A percentile compares a stretch with the other conserved stretches of the same genome.
These are phyloP conservation scores for Brachynemurus nebulosus DNA, from an alignment of 2,888 invertebrate species.

Conservation along the genomic window DNA sequence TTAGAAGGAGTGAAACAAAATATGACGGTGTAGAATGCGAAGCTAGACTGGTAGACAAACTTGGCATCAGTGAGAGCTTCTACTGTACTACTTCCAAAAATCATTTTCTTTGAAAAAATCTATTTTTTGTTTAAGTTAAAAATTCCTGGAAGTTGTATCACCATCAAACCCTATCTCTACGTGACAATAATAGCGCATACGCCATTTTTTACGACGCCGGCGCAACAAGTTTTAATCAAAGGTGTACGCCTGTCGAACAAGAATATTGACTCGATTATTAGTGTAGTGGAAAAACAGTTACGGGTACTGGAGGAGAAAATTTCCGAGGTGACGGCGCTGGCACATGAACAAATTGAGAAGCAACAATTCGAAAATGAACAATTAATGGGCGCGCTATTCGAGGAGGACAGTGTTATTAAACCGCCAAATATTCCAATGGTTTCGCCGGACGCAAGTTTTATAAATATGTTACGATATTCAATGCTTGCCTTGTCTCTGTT, in stretches of 20 bases:
- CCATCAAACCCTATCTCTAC: slow-evolving; percentile 53
- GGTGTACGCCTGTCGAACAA: slow-evolving; percentile 46
- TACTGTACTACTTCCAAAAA: neutral
- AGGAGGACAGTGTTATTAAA: slow-evolving; percentile 31
- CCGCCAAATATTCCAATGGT: slow-evolving; percentile 40
- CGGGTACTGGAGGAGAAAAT: slow-evolving; percentile 44
- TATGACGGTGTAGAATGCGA: too few species aligned
- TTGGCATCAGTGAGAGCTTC: too few species aligned
- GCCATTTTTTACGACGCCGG: slow-evolving; percentile 54
- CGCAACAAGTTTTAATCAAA: slow-evolving; percentile 58
- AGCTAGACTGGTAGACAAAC: too few species aligned
- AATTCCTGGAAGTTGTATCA: slow-evolving; percentile 47
- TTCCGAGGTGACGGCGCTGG: slow-evolving; percentile 38
- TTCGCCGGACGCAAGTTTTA: slow-evolving; percentile 53
- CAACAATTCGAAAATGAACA: slow-evolving; percentile 25
- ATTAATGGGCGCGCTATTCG: slow-evolving; percentile 38
- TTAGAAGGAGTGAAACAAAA: too few species aligned
- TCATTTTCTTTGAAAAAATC: neutral
- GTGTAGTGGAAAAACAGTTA: slow-evolving; percentile 41
- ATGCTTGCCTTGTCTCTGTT: slow-evolving; percentile 58
- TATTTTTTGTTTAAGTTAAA: slow-evolving; percentile 41
- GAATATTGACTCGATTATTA: slow-evolving; percentile 44
- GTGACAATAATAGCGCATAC: slow-evolving; percentile 64
- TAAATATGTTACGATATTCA: slow-evolving; percentile 64
- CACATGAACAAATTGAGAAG: slow-evolving; percentile 39